These are phyloP conservation scores for Meda fulgida DNA, from an alignment of 2,797 vertebrate genomes.

Conservation along the genomic window DNA sequence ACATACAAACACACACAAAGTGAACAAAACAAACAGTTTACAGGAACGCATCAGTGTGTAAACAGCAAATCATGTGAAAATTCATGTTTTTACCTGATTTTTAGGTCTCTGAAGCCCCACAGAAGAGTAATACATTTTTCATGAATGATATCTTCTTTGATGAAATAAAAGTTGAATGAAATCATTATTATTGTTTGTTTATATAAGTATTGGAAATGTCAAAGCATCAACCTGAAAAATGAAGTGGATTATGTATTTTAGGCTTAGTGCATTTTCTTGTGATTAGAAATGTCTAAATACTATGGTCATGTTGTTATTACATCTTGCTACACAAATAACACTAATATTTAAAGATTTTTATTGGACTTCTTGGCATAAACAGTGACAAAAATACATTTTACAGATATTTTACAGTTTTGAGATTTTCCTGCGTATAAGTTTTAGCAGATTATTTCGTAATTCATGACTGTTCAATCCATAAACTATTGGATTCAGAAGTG, in stretches of 20 bases:
- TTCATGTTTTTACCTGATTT: not conserved
- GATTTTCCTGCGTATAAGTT: constrained; percentile 51
- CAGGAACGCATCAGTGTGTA: no score
- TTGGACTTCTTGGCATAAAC: constrained; percentile 1
- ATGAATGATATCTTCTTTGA: not conserved
- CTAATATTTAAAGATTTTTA: not conserved
- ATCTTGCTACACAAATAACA: not conserved
- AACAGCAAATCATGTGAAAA: not conserved
- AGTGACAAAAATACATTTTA: not conserved
- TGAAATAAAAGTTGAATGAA: not conserved
- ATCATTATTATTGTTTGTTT: not conserved
- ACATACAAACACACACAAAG: no score
- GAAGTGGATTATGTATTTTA: not conserved
- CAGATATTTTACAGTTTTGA: constrained; percentile 10
- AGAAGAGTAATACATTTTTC: not conserved
- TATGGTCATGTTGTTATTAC: not conserved
- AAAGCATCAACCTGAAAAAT: not conserved
- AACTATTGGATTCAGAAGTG: constrained; percentile 77
- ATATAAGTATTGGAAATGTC: not conserved
- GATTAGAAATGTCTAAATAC: not conserved
- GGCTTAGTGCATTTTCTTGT: not conserved
- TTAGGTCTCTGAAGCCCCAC: not conserved
- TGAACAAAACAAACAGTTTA: no score
- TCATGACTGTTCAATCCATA: constrained; percentile 77
- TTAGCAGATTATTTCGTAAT: constrained; percentile 69